These are phyloP conservation scores for Lasioglossum leucozonium DNA, from an alignment of 2,888 invertebrate genomes.

Conservation along the genomic window DNA sequence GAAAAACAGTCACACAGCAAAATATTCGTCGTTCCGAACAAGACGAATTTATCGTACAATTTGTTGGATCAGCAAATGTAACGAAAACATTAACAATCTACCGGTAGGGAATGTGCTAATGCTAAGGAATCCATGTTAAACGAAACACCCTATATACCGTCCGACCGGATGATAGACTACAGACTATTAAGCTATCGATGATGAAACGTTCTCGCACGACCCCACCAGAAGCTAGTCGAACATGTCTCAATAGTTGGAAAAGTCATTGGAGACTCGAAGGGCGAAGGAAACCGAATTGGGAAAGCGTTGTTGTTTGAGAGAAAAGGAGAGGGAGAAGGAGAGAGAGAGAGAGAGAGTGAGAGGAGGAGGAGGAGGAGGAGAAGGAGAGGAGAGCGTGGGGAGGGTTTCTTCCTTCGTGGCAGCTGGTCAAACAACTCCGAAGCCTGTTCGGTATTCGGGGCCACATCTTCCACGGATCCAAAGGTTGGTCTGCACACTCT, in stretches of 20 bases:
- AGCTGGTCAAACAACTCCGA: constrained; percentile 79
- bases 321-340: constrained; percentile 32
- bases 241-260: background rate
- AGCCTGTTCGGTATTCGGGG: constrained; percentile 75
- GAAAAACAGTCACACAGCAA: background rate
- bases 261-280: constrained; percentile 3
- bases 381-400: constrained; percentile 32
- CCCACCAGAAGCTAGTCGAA: background rate
- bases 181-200: background rate
- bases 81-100: too few relatives aligned
- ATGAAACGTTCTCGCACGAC: background rate
- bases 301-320: constrained; percentile 54
- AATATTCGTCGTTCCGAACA: too few relatives aligned
- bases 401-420: constrained; percentile 62
- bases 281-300: constrained; percentile 36
- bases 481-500: constrained; percentile 16
- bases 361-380: constrained; percentile 22
- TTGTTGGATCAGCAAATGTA: too few relatives aligned
- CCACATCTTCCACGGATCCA: constrained; percentile 49
- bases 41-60: too few relatives aligned
- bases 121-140: background rate
- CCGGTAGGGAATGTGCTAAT: background rate
- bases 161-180: background rate
- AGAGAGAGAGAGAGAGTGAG: background rate
- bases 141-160: background rate